Percentiles rank a stretch among this genome's conserved stretches.
These are phyloP conservation scores for Andrena hattorfiana DNA, from an alignment of 2,888 invertebrate species.

Conservation along the genomic window DNA sequence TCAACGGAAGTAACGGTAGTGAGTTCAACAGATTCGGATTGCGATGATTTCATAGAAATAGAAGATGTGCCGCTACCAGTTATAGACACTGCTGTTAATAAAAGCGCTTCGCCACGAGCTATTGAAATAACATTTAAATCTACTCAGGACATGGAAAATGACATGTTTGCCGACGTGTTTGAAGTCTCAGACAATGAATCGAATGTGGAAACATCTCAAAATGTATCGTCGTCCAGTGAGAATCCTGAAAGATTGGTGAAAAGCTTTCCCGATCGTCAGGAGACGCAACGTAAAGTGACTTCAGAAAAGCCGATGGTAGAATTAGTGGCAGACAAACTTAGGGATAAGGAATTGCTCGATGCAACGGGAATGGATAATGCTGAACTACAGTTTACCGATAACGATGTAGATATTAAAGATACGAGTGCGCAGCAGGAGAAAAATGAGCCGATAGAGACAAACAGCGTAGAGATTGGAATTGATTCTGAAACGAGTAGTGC, in stretches of 20 bases:
- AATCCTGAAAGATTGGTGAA: not conserved
- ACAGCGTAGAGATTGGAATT: not conserved
- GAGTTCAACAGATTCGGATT: constrained; percentile 69
- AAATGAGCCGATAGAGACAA: not conserved
- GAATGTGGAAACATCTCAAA: not conserved
- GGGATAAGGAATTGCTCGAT: not conserved
- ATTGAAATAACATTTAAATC: constrained; percentile 84
- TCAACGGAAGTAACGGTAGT: constrained; percentile 10
- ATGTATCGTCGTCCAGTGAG: not conserved
- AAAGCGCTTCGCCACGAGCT: constrained; percentile 48
- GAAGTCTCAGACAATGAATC: constrained; percentile 5
- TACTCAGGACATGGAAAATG: constrained; percentile 85
- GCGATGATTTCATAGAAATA: constrained; percentile 85
- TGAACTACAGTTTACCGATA: not conserved
- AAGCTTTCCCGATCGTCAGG: not conserved
- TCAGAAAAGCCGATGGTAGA: not conserved
- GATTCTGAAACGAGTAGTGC: constrained; percentile 83
- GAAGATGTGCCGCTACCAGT: constrained; percentile 75
- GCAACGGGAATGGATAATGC: not conserved
- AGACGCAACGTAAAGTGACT: not conserved
- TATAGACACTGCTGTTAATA: constrained; percentile 7
- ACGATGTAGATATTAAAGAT: not conserved
- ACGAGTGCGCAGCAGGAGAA: constrained; percentile 1
- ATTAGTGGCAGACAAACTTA: not conserved
- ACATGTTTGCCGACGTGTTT: constrained; percentile 92